Conservation (phyloP, 2,888 invertebrate species). For the Tinea semifulvella region DNA sequence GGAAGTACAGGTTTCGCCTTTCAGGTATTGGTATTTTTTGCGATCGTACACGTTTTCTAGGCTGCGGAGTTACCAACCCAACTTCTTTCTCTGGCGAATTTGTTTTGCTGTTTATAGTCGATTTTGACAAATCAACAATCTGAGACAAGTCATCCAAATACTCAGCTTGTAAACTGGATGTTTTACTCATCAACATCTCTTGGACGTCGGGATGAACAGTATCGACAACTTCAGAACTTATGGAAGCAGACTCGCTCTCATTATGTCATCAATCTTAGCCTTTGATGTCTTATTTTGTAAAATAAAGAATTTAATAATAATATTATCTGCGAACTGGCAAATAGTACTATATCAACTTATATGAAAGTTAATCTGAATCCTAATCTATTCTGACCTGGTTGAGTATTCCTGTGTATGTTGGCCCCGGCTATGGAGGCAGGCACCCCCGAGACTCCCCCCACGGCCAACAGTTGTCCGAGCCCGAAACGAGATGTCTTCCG, state of each 20-base stretch:
- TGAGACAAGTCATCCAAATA: slow-evolving; percentile 44
- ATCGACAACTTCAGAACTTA: slow-evolving; percentile 42
- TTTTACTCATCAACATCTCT: slow-evolving; percentile 56
- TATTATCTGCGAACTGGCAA: too few relatives aligned
- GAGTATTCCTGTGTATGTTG: background rate
- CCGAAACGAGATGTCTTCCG: slow-evolving; percentile 93
- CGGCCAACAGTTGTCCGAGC: slow-evolving; percentile 78
- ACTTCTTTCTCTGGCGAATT: background rate
- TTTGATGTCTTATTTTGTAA: too few relatives aligned
- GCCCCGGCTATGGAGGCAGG: slow-evolving; percentile 14
- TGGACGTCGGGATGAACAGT: slow-evolving; percentile 34
- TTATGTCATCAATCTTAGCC: too few relatives aligned
- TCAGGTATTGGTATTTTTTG: slow-evolving; percentile 51
- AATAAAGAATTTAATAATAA: too few relatives aligned
- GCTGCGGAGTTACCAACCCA: slow-evolving; percentile 43
- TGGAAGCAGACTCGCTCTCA: slow-evolving; percentile 39
- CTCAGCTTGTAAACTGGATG: slow-evolving; percentile 33
- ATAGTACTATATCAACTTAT: too few relatives aligned
- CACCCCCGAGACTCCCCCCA: slow-evolving; percentile 19
- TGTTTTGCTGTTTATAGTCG: background rate
- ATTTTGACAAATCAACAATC: slow-evolving; percentile 38
- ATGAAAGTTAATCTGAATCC: too few relatives aligned
- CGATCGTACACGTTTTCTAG: slow-evolving; percentile 56
- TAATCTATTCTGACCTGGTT: too few relatives aligned
- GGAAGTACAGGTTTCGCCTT: slow-evolving; percentile 38